phyloP scores from a whole-genome alignment of 35 echinoderm and acorn worm species.

The Lytechinus pictus region DNA sequence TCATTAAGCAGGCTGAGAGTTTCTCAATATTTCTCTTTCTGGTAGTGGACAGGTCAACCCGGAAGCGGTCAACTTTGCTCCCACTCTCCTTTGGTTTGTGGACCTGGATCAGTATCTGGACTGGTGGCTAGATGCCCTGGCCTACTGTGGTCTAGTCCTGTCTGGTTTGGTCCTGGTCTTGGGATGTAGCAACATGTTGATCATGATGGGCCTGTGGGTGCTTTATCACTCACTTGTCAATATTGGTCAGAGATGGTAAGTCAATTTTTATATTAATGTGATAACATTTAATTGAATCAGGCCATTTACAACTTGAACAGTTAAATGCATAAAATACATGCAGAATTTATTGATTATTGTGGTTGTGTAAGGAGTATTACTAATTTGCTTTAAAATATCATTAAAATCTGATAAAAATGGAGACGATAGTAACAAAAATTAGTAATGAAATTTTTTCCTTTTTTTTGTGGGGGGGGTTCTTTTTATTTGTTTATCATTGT shows the following conservation, averaged over 20 bases:
- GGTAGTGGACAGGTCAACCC: slow-evolving; percentile 61
- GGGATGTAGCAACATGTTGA: slow-evolving; percentile 91
- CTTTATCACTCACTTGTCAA: slow-evolving; percentile 94
- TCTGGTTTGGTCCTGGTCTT: slow-evolving; percentile 68
- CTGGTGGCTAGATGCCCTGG: slow-evolving; percentile 81
- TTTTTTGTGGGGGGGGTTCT: no score
- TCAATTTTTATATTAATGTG: neutral
- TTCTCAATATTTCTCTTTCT: neutral
- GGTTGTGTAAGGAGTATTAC: no score
- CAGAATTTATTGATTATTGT: no score
- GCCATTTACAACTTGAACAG: neutral
- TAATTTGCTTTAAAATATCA: no score
- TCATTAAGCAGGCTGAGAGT: no score
- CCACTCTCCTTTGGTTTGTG: slow-evolving; percentile 86
- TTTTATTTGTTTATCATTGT: no score
- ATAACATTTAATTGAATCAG: neutral
- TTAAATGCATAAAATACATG: no score
- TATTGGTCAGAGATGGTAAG: slow-evolving; percentile 97
- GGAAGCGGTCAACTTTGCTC: slow-evolving; percentile 74
- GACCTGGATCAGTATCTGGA: slow-evolving; percentile 72
- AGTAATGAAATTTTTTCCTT: no score
- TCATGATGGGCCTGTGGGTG: slow-evolving; percentile 83
- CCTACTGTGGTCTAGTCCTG: slow-evolving; percentile 76
- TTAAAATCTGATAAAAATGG: no score
- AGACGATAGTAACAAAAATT: no score